Evolutionary conservation across 2,797 vertebrate species (phyloP), one percentile per base, ranked within the genome.

Genomic region (Uromys caudimaculatus): DNA sequence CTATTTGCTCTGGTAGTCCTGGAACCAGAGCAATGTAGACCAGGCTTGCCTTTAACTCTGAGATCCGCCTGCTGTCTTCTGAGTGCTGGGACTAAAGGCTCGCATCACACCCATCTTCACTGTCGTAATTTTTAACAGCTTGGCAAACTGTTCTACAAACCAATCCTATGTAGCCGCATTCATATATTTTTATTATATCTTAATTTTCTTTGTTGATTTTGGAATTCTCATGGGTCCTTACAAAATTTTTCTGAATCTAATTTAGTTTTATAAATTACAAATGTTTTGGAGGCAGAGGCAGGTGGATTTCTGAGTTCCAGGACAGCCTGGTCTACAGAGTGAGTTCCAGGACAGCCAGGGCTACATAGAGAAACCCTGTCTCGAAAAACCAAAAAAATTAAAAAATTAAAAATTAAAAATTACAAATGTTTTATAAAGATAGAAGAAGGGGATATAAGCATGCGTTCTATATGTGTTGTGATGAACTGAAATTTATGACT

Each of bases 141-240:
- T 10, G 58, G 11, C 89, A 32, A 91, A 76, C 38, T 76, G 4
- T 97, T 96, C 83, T 95, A 90, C 56, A 91, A 90, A 86, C 44
- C n/a, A 97, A 10, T 11, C 29, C 4, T 92, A 58, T 14, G n/a
- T 91, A 94, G 75, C 56, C n/a, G 47, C 92, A 56, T 86, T 93
- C 90, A 54, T 60, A 86, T 54, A 75, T 50, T 94, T 83, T 83
- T 91, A 76, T 35, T 93, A 75, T 24, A 24, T 60, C 13, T 54
- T 97, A 44, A 90, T 94, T 73, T 91, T 83, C 52, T 82, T 24
- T 95, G 79, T 60, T 91, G 35, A 35, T 81, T 96, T 95, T 58
- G 35, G 47, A 21, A 24, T 89, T 95, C 91, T 96, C 52, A 58
- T 93, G 27, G 50, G 4, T 95, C 54, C 5, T 52, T 64, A 21